Evolutionary conservation across 1,140 invertebrate genomes (phyloP), one percentile per base, ranked within the genome.

Genomic region (Laupala kohalensis): DNA sequence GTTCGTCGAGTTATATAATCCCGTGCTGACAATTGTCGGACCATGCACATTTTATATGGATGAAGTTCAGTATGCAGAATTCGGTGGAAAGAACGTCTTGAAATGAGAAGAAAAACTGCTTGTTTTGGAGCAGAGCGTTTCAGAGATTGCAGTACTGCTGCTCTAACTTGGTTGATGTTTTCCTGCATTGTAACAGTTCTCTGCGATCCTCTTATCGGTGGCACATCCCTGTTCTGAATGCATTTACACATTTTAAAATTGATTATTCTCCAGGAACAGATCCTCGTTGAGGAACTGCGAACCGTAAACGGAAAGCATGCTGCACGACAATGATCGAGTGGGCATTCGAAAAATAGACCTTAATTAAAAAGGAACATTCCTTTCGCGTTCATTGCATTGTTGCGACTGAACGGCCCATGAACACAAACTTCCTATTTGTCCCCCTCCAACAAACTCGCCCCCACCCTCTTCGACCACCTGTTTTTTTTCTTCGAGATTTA

Each of bases 341-440:
- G 53, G 37, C 63, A 62, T 71, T 67, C 4, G 70, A 71, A 30
- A 71, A 71, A 62, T 71, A 71, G 2, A 62, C n/a, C 70, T n/a
- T 67, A 25, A 5, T 15, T 4, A 25, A 37, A 6, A 65, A 71
- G 6, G 27, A 19, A 25, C 24, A 28, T 25, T 71, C 4, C 26
- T 66, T 28, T 23, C 26, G 25, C 24, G 30, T 25, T 28, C 19
- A 67, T 4, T n/a, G 6, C 63, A 71, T 63, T 62, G 4, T 24
- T 12, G 13, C n/a, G n/a, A n/a, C n/a, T n/a, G n/a, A n/a, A n/a
- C n/a, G n/a, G n/a, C n/a, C n/a, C n/a, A 19, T 64, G 25, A 24
- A 63, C 19, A 69, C 28, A 69, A 69, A 53, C 37, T 24, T 37
- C 53, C 30, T 13, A 63, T 19, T n/a, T n/a, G n/a, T n/a, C n/a